phyloP scores from a whole-genome alignment of 2,888 invertebrate genomes.

The Parnassius apollo region DNA sequence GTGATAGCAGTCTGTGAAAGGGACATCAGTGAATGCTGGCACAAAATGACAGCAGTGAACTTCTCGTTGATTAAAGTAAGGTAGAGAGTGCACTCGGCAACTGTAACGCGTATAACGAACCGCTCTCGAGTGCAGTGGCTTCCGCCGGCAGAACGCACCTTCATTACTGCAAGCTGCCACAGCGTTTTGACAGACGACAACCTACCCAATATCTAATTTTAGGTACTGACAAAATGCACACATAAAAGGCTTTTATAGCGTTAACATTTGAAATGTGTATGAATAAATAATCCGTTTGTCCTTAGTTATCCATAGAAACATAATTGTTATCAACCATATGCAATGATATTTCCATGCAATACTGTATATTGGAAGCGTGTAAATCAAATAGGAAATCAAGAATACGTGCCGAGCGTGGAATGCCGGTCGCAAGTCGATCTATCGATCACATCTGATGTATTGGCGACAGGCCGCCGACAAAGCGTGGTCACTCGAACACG shows the following conservation, averaged over 20 bases:
- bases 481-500: slow-evolving; percentile 55
- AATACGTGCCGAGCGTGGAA: slow-evolving; percentile 35
- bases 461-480: slow-evolving; percentile 62
- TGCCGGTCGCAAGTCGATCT: slow-evolving; percentile 58
- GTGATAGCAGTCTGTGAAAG: slow-evolving; percentile 48
- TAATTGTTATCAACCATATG: slow-evolving; percentile 8
- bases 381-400: slow-evolving; percentile 49
- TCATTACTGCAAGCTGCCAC: slow-evolving; percentile 39
- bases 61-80: slow-evolving; percentile 67
- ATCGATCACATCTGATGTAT: slow-evolving; percentile 73
- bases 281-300: no score
- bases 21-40: slow-evolving; percentile 33
- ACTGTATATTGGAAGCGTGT: slow-evolving; percentile 33
- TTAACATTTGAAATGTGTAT: no score
- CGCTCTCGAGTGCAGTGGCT: slow-evolving; percentile 57
- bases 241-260: not conserved
- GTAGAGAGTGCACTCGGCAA: slow-evolving; percentile 67
- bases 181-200: not conserved
- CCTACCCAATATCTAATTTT: slow-evolving; percentile 10
- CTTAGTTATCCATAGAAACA: not conserved
- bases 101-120: slow-evolving; percentile 74
- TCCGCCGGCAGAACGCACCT: slow-evolving; percentile 52
- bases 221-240: not conserved
- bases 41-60: slow-evolving; percentile 63
- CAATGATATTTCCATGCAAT: not conserved